A percentile compares a stretch with the other conserved stretches of the same genome.
Conservation (phyloP, 2,888 invertebrate genomes). For the Sinelater perroti region DNA sequence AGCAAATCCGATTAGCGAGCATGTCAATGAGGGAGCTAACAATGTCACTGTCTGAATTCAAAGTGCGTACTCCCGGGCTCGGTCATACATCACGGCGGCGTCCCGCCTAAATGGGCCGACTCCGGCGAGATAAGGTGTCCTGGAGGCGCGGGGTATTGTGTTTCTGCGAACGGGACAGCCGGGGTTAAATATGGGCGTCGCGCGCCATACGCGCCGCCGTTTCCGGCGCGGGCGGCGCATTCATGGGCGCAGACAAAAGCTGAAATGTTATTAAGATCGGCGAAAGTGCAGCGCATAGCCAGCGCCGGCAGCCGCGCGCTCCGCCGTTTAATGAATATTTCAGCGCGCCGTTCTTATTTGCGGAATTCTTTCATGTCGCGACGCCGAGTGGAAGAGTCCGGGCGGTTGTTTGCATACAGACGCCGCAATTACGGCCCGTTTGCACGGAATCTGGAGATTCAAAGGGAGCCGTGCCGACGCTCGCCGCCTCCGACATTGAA, state of each 20-base stretch:
- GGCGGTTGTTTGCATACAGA: conserved; percentile 43
- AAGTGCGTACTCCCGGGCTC: conserved; percentile 25
- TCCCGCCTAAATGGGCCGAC: conserved; percentile 24
- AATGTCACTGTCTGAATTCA: conserved; percentile 27
- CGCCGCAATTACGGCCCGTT: conserved; percentile 41
- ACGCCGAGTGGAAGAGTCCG: conserved; percentile 43
- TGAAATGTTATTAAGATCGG: conserved; percentile 33
- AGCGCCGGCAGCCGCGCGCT: conserved; percentile 29
- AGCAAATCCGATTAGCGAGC: conserved; percentile 28
- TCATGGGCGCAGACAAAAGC: conserved; percentile 35
- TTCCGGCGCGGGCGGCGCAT: conserved; percentile 20
- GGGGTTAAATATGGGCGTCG: conserved; percentile 26
- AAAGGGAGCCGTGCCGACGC: conserved; percentile 12
- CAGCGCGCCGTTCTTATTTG: conserved; percentile 35
- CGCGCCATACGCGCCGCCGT: conserved; percentile 16
- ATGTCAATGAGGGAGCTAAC: conserved; percentile 25
- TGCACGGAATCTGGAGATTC: conserved; percentile 25
- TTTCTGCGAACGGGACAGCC: conserved; percentile 25
- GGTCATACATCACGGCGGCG: conserved; percentile 23
- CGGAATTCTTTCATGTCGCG: conserved; percentile 36
- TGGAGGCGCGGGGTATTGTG: conserved; percentile 22
- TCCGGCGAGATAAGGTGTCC: conserved; percentile 22
- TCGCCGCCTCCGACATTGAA: conserved; percentile 10
- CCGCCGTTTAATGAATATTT: conserved; percentile 40
- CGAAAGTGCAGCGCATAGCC: conserved; percentile 37